Evolutionary conservation across 2,888 invertebrate genomes (phyloP).

Genomic region (Cyrtodaria siliqua): DNA sequence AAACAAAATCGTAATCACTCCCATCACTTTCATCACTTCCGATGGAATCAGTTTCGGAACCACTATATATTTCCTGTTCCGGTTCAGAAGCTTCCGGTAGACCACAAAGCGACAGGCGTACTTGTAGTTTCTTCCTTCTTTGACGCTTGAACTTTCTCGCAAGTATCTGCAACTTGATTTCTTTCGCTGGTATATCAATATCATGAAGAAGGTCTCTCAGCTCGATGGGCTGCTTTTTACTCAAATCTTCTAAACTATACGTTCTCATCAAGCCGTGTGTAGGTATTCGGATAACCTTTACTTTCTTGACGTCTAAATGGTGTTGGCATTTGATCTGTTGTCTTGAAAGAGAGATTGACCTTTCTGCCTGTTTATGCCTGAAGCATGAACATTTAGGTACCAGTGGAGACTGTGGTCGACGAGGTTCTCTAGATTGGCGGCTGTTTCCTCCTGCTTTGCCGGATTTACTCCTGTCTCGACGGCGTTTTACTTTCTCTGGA

Average conservation of each 20-base stretch:
- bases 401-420: slow-evolving; percentile 17
- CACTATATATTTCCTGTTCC: slow-evolving; percentile 11
- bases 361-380: slow-evolving; percentile 4
- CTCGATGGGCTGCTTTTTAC: slow-evolving; percentile 41
- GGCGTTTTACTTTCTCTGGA: slow-evolving; percentile 40
- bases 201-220: slow-evolving; percentile 45
- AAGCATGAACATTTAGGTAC: slow-evolving; percentile 42
- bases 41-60: slow-evolving; percentile 4
- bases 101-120: slow-evolving; percentile 37
- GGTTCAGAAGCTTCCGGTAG: slow-evolving; percentile 12
- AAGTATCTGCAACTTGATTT: slow-evolving; percentile 60
- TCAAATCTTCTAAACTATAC: slow-evolving; percentile 47
- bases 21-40: slow-evolving; percentile 38
- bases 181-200: slow-evolving; percentile 66
- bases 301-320: slow-evolving; percentile 29
- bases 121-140: slow-evolving; percentile 34
- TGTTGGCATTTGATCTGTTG: slow-evolving; percentile 26
- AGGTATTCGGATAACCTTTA: slow-evolving; percentile 44
- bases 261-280: slow-evolving; percentile 47
- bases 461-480: slow-evolving; percentile 27
- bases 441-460: slow-evolving; percentile 3
- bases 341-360: neutral
- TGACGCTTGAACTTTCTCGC: slow-evolving; percentile 57
- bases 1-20: slow-evolving; percentile 44
- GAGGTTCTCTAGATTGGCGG: slow-evolving; percentile 13